A percentile compares a stretch with the other conserved stretches of the same genome.
These are phyloP conservation scores for Perca fluviatilis DNA, from an alignment of 2,113 vertebrate genomes.

Conservation along the genomic window DNA sequence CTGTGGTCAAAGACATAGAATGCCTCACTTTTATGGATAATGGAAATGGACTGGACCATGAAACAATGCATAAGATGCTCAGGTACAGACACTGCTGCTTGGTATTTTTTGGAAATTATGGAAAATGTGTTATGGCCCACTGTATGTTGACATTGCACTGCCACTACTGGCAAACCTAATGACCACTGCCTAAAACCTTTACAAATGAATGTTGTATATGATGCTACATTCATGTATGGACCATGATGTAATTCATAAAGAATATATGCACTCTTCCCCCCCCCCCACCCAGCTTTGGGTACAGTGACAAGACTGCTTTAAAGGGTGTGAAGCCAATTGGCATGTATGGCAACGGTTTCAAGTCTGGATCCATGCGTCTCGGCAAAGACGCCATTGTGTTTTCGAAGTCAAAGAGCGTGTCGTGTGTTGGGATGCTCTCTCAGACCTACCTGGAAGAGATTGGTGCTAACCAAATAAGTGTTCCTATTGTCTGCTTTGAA, in stretches of 20 bases:
- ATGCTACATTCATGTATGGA: neutral
- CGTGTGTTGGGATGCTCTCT: slow-evolving; percentile 94
- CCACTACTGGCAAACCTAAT: neutral
- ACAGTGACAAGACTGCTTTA: slow-evolving; percentile 92
- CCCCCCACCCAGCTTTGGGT: slow-evolving; percentile 89
- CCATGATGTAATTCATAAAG: neutral
- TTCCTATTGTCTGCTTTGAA: slow-evolving; percentile 88
- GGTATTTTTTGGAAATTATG: neutral
- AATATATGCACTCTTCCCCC: neutral
- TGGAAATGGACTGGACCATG: slow-evolving; percentile 90
- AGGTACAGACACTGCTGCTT: slow-evolving; percentile 83
- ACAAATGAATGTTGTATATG: neutral
- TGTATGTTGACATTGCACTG: neutral
- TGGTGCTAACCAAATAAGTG: slow-evolving; percentile 88
- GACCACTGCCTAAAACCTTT: neutral
- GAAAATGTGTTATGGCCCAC: too few species aligned
- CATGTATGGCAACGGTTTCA: slow-evolving; percentile 97
- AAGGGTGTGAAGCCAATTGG: slow-evolving; percentile 91
- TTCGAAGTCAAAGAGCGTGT: slow-evolving; percentile 87
- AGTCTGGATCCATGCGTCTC: slow-evolving; percentile 97
- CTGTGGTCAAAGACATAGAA: slow-evolving; percentile 80
- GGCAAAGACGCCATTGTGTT: slow-evolving; percentile 95
- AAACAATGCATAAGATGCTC: slow-evolving; percentile 95
- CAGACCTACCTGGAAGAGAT: slow-evolving; percentile 91
- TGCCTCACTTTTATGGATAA: slow-evolving; percentile 95